A percentile compares a stretch with the other conserved stretches of the same genome.
Evolutionary conservation across 1,140 invertebrate species (phyloP).

Genomic region (Ridgeia piscesae): DNA sequence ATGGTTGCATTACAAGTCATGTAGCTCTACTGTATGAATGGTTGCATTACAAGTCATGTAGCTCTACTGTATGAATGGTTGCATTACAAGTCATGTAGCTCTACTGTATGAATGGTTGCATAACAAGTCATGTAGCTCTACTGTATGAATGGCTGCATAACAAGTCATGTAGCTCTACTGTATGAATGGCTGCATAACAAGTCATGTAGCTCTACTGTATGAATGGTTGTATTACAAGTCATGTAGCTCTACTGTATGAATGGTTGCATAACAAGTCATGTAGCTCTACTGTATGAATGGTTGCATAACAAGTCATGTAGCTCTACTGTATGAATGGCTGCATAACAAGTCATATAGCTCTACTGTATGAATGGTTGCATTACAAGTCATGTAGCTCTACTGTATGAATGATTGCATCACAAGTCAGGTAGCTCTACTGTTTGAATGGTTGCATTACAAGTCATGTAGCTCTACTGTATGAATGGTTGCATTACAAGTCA

Average conservation of each 20-base stretch:
- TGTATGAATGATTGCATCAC: background rate
- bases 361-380: background rate
- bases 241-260: too few relatives aligned
- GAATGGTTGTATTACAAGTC: background rate
- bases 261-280: background rate
- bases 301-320: background rate
- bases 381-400: background rate
- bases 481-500: background rate
- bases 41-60: background rate
- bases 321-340: background rate
- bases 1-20: background rate
- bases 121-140: too few relatives aligned
- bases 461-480: too few relatives aligned
- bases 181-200: background rate
- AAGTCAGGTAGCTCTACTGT: too few relatives aligned
- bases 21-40: background rate
- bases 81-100: background rate
- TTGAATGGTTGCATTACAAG: background rate
- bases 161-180: too few relatives aligned
- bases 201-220: too few relatives aligned
- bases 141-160: background rate
- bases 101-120: background rate
- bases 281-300: background rate
- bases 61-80: background rate
- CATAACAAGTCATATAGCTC: too few relatives aligned